Evolutionary conservation across 2,797 vertebrate species (phyloP).

Genomic region (Euthynnus affinis): DNA sequence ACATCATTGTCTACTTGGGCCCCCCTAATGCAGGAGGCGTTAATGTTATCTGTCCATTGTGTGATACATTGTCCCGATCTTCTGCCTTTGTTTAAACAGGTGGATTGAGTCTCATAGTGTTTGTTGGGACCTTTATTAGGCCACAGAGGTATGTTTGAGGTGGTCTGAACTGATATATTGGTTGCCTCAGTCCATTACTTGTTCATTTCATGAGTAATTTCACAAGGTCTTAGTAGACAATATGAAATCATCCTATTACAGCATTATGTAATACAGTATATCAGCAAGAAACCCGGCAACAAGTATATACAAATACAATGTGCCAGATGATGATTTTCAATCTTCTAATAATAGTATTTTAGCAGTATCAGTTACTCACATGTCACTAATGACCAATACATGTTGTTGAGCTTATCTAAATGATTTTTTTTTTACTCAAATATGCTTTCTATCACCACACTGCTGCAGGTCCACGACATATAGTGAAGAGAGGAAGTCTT

Average conservation of each 20-base stretch:
- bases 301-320: constrained; percentile 20
- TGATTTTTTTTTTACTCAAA: neutral
- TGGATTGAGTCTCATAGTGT: constrained; percentile 44
- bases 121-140: constrained; percentile 40
- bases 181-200: constrained; percentile 17
- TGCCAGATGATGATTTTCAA: constrained; percentile 16
- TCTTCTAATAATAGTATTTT: constrained; percentile 15
- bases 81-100: constrained; percentile 79
- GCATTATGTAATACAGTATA: neutral
- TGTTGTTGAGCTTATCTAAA: constrained; percentile 1
- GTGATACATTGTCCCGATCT: constrained; percentile 59
- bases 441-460: constrained; percentile 52
- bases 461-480: constrained; percentile 34
- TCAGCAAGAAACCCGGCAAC: constrained; percentile 27
- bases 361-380: constrained; percentile 29
- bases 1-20: constrained; percentile 69
- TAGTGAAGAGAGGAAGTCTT: constrained; percentile 67
- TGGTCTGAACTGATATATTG: constrained; percentile 39
- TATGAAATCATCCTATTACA: constrained; percentile 13
- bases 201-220: constrained; percentile 44
- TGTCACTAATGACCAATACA: constrained; percentile 35
- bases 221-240: neutral
- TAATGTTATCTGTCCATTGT: constrained; percentile 68
- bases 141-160: constrained; percentile 24
- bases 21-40: constrained; percentile 45